Conservation (phyloP, 2,113 vertebrate genomes). For the Engystomops pustulosus region DNA sequence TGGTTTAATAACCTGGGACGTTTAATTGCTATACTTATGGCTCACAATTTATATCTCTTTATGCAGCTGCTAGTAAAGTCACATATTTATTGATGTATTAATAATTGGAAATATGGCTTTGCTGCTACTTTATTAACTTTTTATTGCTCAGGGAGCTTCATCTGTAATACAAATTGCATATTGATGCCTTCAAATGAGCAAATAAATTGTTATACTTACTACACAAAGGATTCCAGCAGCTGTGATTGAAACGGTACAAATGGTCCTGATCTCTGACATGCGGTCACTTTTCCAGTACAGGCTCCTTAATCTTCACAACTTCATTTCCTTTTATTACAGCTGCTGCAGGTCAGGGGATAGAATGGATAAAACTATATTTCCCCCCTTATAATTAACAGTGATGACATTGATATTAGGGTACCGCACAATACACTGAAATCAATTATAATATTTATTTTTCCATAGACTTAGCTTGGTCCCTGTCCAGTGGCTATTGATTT, state of each 20-base stretch:
- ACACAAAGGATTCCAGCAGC: neutral
- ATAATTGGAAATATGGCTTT: neutral
- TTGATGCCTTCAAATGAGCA: neutral
- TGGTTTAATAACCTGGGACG: neutral
- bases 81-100: neutral
- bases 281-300: neutral
- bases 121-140: neutral
- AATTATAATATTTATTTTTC: neutral
- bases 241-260: neutral
- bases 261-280: neutral
- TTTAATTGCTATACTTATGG: neutral
- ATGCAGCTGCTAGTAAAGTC: neutral
- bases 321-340: conserved; percentile 6
- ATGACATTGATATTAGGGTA: neutral
- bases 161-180: conserved; percentile 19
- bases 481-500: neutral
- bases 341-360: neutral
- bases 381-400: neutral
- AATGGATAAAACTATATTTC: neutral
- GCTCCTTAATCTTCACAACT: neutral
- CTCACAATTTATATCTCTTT: neutral
- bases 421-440: neutral
- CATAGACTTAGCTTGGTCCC: neutral
- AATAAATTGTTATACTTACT: neutral
- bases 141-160: neutral